Base-by-base conservation (phyloP, 2,113 vertebrate genomes). In the Alexandromys fortis region DNA sequence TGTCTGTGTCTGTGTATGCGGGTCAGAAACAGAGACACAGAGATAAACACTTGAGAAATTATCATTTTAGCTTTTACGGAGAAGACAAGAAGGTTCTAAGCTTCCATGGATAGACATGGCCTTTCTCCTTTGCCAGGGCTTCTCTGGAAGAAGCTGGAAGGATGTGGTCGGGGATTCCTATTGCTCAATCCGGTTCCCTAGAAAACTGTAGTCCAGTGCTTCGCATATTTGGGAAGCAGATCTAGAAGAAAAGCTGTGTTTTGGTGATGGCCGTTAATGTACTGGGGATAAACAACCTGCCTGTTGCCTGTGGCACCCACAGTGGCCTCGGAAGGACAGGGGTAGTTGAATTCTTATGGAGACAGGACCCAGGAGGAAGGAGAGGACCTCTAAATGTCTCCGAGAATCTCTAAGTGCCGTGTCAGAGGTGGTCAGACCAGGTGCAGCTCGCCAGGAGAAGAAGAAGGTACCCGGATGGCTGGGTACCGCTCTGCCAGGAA, bases 401-500 rank as follows among this genome's bases (percentile, higher is more conserved):
- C 16, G 7, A 10, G 58, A 11, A 47, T 30, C 22, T n/a, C 88
- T 49, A 17, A 49, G 12, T 70, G 55, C 7, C 30, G 14, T 92
- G 92, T 63, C 61, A 42, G 92, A 86, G 70, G 87, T 26, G 68
- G 35, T 88, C 38, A 49, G 90, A 7, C 73, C 26, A 7, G 73
- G 68, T 45, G 67, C 73, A 81, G 35, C 79, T 8, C 0, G 82
- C 52, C 22, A 19, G 87, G 26, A 68, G 28, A n/a, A 19, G 87
- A 21, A 68, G 22, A n/a, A 70, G 78, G 16, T 14, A 47, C 45
- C 65, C 93, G 70, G 94, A 75, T 93, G 94, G 75, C 35, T 58
- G 92, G 75, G 75, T 81, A 81, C 93, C 49, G 70, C 89, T 79
- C 67, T 82, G 47, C 28, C 95, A 65, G 90, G 94, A 96, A 95